phyloP scores from a whole-genome alignment of 2,113 vertebrate species.

The Dendropsophus ebraccatus region DNA sequence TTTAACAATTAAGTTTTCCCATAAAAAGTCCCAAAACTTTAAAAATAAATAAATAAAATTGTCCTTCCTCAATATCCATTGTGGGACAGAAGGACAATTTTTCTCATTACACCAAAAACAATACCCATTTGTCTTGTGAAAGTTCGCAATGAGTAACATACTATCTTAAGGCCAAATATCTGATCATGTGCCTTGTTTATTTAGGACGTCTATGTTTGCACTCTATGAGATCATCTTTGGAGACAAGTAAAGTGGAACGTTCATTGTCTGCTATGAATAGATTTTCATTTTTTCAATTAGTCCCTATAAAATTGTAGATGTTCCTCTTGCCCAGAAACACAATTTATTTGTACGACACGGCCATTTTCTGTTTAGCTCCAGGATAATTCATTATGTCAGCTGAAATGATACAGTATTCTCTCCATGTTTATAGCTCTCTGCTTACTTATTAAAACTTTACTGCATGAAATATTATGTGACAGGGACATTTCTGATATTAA shows the following conservation, averaged over 20 bases:
- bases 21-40: no score
- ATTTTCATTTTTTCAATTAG: conserved; percentile 43
- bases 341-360: conserved; percentile 19
- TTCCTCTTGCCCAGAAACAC: conserved; percentile 36
- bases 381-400: conserved; percentile 28
- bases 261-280: conserved; percentile 38
- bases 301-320: conserved; percentile 32
- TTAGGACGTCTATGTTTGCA: conserved; percentile 19
- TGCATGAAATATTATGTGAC: conserved; percentile 15
- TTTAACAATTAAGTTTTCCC: not conserved
- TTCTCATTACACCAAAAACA: conserved; percentile 10
- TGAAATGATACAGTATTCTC: not conserved
- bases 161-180: conserved; percentile 40
- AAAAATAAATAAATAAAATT: no score
- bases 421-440: not conserved
- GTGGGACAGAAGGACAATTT: not conserved
- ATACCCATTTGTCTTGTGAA: conserved; percentile 25
- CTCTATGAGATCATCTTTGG: conserved; percentile 49
- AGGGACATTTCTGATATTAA: not conserved
- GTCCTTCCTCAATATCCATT: not conserved
- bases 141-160: conserved; percentile 9
- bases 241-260: conserved; percentile 14
- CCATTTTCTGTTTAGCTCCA: conserved; percentile 32
- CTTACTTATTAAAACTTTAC: not conserved
- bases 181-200: conserved; percentile 36